Conservation (phyloP, 2,113 vertebrate species). For the Serilophus lunatus region DNA sequence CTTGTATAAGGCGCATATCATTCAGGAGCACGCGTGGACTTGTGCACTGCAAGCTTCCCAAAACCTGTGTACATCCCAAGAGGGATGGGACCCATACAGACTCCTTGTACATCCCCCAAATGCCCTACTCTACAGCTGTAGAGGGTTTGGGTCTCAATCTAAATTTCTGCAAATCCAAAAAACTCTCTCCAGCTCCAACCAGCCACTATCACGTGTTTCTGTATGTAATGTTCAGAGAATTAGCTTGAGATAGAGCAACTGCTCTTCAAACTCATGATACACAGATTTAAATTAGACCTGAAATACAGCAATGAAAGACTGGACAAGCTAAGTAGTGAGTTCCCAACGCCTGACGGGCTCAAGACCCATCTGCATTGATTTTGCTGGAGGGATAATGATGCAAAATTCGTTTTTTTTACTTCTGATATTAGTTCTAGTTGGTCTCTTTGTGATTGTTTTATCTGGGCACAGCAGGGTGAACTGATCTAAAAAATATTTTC, state of each 20-base stretch:
- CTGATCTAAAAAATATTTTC: conserved; percentile 54
- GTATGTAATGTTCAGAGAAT: not conserved
- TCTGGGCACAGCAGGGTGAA: conserved; percentile 27
- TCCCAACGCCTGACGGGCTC: not conserved
- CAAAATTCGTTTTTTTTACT: not conserved
- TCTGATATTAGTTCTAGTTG: not conserved
- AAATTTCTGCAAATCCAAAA: not conserved
- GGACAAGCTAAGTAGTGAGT: not conserved
- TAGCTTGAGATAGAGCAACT: not conserved
- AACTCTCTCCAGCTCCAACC: not conserved
- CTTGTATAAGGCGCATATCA: not conserved
- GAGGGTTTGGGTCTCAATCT: not conserved
- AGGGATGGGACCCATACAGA: not conserved
- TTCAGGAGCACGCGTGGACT: too few species aligned
- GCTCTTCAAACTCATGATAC: not conserved
- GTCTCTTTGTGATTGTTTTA: not conserved
- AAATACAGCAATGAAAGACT: not conserved
- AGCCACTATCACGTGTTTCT: not conserved
- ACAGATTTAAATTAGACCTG: not conserved
- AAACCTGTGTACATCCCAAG: not conserved
- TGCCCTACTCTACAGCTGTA: not conserved
- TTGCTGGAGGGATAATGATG: not conserved
- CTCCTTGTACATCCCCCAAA: fast-evolving
- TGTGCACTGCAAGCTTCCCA: not conserved
- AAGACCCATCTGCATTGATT: not conserved